These are phyloP conservation scores for Cheiracanthium punctorium DNA, from an alignment of 2,888 invertebrate genomes.

Conservation along the genomic window DNA sequence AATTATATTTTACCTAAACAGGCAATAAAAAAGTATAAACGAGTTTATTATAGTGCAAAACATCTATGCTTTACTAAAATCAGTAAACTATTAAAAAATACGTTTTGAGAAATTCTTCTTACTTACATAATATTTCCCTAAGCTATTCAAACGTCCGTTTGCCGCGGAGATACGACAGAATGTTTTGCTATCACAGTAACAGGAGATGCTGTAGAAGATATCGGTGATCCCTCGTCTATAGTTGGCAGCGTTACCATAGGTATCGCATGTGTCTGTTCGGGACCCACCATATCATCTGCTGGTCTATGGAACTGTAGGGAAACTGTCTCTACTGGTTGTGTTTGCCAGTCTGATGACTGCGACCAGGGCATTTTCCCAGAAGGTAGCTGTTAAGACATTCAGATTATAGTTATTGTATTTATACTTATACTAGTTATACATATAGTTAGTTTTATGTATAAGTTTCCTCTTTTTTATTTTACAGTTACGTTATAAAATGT, in stretches of 20 bases:
- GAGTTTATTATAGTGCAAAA: neutral
- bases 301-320: slow-evolving; percentile 53
- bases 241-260: slow-evolving; percentile 58
- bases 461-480: too few relatives aligned
- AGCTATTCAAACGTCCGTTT: slow-evolving; percentile 46
- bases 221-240: slow-evolving; percentile 38
- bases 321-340: slow-evolving; percentile 43
- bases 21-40: neutral
- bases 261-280: slow-evolving; percentile 11
- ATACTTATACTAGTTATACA: too few relatives aligned
- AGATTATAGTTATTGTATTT: too few relatives aligned
- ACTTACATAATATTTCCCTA: neutral
- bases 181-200: slow-evolving; percentile 61
- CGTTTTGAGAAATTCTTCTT: neutral
- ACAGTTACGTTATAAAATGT: too few relatives aligned
- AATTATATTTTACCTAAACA: too few relatives aligned
- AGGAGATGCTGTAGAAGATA: slow-evolving; percentile 34
- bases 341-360: slow-evolving; percentile 40
- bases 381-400: too few relatives aligned
- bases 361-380: slow-evolving; percentile 31
- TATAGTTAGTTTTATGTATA: too few relatives aligned
- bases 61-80: neutral
- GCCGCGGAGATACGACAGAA: slow-evolving; percentile 21
- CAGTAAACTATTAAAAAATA: neutral
- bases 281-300: slow-evolving; percentile 40